These are phyloP conservation scores for Cynopterus sphinx DNA, from an alignment of 2,797 vertebrate genomes.

Conservation along the genomic window DNA sequence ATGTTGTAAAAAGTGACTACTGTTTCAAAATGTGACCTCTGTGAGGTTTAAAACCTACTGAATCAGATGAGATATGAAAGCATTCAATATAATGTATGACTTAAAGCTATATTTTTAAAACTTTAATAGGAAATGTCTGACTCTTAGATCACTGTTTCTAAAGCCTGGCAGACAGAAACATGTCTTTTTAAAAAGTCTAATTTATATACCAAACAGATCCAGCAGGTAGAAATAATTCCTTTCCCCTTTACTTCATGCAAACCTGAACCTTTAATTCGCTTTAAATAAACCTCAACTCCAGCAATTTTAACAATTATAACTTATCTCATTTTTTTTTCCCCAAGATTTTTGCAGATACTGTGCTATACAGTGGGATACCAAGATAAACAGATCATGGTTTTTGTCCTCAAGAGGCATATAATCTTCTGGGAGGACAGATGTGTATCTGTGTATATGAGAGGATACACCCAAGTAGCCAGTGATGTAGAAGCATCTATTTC, in stretches of 20 bases:
- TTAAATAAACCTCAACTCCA: neutral
- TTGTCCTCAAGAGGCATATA: neutral
- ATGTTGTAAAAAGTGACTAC: conserved; percentile 86
- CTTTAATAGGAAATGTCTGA: conserved; percentile 85
- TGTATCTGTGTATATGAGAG: too few species aligned
- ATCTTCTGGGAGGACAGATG: neutral
- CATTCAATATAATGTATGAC: conserved; percentile 83
- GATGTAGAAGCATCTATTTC: neutral
- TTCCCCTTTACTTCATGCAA: conserved; percentile 39
- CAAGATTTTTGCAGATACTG: neutral
- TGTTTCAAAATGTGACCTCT: conserved; percentile 87
- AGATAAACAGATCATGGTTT: neutral
- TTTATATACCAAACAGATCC: conserved; percentile 78
- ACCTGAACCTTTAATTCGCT: neutral
- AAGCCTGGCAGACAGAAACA: conserved; percentile 82
- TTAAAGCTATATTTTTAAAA: conserved; percentile 87
- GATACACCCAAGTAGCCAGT: neutral
- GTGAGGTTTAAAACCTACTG: conserved; percentile 87
- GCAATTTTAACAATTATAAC: neutral
- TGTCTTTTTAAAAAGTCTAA: conserved; percentile 82
- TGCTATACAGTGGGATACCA: too few species aligned
- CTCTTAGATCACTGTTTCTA: conserved; percentile 82
- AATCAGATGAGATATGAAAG: conserved; percentile 86
- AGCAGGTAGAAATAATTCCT: conserved; percentile 68
- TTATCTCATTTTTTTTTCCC: neutral